These are phyloP conservation scores for Grammomys dolichurus DNA, from an alignment of 2,113 vertebrate species.

Conservation along the genomic window DNA sequence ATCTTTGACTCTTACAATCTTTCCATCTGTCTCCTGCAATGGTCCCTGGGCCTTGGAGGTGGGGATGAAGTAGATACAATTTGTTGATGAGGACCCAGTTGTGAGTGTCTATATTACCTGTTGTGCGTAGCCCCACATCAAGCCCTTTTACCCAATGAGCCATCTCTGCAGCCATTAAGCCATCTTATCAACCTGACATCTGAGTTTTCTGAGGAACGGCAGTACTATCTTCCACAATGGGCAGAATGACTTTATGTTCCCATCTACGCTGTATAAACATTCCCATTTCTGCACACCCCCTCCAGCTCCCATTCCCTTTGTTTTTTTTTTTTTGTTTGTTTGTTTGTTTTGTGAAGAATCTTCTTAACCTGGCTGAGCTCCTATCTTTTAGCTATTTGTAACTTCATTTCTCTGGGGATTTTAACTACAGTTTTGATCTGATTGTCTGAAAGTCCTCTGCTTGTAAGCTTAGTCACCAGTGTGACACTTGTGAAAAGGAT, in stretches of 20 bases:
- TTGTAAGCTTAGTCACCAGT: neutral
- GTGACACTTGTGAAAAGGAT: neutral
- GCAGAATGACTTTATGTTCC: no score
- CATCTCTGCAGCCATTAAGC: neutral
- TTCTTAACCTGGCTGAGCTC: neutral
- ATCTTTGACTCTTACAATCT: neutral
- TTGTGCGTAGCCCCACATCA: neutral
- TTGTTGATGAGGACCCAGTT: neutral
- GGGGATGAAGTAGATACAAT: neutral
- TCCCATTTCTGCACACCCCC: neutral
- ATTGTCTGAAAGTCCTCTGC: neutral
- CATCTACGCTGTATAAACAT: neutral
- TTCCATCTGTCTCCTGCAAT: neutral
- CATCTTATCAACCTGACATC: neutral
- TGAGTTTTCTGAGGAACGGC: neutral
- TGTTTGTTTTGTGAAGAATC: neutral
- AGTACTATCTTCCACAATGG: neutral
- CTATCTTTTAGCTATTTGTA: neutral
- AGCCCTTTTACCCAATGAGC: neutral
- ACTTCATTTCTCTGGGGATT: neutral
- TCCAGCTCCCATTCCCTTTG: neutral
- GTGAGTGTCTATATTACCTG: neutral
- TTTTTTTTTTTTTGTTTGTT: no score
- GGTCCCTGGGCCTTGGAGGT: no score
- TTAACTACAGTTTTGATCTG: neutral